A percentile compares a stretch with the other conserved stretches of the same genome.
phyloP scores from a whole-genome alignment of 2,797 vertebrate genomes.

The Mormyrus proboscirostris region DNA sequence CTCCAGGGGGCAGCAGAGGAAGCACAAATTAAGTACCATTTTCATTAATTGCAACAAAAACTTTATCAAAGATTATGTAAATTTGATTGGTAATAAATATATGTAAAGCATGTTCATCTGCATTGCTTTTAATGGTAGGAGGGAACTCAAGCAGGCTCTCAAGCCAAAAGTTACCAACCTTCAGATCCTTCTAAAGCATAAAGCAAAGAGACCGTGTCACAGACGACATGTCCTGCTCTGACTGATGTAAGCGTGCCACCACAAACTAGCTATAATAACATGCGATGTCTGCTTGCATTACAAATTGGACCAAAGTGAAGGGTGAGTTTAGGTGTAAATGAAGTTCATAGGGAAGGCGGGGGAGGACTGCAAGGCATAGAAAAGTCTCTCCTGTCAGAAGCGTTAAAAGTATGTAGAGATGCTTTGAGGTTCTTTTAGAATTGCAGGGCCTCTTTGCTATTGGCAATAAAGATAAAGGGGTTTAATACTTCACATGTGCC shows the following conservation, averaged over 20 bases:
- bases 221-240: slow-evolving; percentile 44
- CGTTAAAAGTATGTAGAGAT: not conserved
- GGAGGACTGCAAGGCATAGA: not conserved
- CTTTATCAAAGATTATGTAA: not conserved
- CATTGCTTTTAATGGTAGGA: slow-evolving; percentile 19
- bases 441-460: not conserved
- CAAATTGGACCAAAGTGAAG: slow-evolving; percentile 17
- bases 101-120: not conserved
- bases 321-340: slow-evolving; percentile 17
- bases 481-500: not conserved
- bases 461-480: not conserved
- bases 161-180: slow-evolving; percentile 32
- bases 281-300: slow-evolving; percentile 35
- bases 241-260: slow-evolving; percentile 46
- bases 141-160: slow-evolving; percentile 23
- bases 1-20: not conserved
- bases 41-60: not conserved
- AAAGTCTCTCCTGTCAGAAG: not conserved
- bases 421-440: not conserved
- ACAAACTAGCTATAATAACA: slow-evolving; percentile 40
- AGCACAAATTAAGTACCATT: not conserved
- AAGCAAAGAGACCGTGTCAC: slow-evolving; percentile 42
- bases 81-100: not conserved
- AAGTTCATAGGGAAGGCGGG: not conserved
- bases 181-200: slow-evolving; percentile 44